Percentiles rank a stretch among this genome's conserved stretches.
Conservation (phyloP, 2,888 invertebrate genomes). For the Spicauda simplicius region DNA sequence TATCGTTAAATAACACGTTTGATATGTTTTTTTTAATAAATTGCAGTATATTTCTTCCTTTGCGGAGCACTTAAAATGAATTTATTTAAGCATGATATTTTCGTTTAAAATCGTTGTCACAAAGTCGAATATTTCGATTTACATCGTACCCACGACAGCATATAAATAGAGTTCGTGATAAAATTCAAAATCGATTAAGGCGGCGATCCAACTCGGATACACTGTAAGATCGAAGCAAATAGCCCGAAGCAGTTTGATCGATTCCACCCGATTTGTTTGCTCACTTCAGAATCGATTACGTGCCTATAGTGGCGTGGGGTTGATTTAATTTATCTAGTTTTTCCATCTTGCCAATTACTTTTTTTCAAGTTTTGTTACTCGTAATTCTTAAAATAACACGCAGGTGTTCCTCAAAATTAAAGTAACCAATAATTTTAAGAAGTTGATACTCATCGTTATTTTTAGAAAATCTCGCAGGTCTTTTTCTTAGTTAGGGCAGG, state of each 20-base stretch:
- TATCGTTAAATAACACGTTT: no score
- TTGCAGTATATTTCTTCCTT: no score
- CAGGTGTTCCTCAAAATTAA: no score
- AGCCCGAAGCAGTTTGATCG: conserved; percentile 46
- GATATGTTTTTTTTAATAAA: no score
- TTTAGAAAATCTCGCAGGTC: no score
- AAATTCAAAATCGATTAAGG: conserved; percentile 13
- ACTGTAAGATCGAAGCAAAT: conserved; percentile 22
- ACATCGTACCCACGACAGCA: neutral
- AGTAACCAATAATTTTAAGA: no score
- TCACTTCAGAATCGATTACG: conserved; percentile 64
- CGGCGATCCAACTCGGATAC: conserved; percentile 14
- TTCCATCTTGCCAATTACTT: conserved; percentile 3
- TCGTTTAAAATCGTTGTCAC: neutral
- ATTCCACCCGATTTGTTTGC: conserved; percentile 63
- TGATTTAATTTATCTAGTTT: conserved; percentile 13
- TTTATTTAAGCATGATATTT: neutral
- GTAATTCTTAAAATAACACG: neutral
- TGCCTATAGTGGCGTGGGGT: conserved; percentile 43
- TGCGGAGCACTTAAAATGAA: neutral
- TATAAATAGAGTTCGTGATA: neutral
- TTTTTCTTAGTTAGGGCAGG: neutral
- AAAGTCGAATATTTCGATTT: neutral
- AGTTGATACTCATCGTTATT: no score
- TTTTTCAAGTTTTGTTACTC: neutral